These are phyloP conservation scores for Aporrectodea caliginosa DNA, from an alignment of 1,140 invertebrate genomes.

Conservation along the genomic window DNA sequence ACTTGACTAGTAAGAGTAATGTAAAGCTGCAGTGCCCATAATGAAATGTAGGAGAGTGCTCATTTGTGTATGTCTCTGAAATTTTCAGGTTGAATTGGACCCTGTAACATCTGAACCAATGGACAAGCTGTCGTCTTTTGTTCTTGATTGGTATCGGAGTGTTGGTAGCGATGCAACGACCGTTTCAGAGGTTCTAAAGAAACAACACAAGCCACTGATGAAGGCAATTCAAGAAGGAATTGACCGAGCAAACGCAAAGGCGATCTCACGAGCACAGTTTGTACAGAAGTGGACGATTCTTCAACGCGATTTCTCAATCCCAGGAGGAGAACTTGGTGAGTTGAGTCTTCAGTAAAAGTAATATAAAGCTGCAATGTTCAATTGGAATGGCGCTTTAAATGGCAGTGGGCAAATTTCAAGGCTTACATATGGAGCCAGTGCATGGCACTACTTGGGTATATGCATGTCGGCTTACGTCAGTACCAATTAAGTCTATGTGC, in stretches of 20 bases:
- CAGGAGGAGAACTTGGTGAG: constrained; percentile 78
- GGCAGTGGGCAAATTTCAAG: too few relatives aligned
- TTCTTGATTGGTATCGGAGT: constrained; percentile 65
- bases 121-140: constrained; percentile 63
- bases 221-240: constrained; percentile 66
- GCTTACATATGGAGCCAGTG: too few relatives aligned
- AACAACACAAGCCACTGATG: constrained; percentile 40
- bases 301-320: constrained; percentile 78
- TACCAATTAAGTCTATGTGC: not conserved
- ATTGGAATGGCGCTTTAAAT: not conserved
- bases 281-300: constrained; percentile 87
- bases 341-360: not conserved
- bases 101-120: constrained; percentile 66
- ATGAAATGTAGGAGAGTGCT: too few relatives aligned
- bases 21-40: too few relatives aligned
- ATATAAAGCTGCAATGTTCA: not conserved
- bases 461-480: not conserved
- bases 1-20: too few relatives aligned
- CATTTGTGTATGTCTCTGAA: too few relatives aligned
- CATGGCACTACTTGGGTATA: not conserved
- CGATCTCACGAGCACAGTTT: constrained; percentile 80
- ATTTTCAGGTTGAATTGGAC: constrained; percentile 66
- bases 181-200: constrained; percentile 48
- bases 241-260: constrained; percentile 69
- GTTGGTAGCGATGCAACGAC: constrained; percentile 66